Base-by-base conservation (phyloP, 2,797 vertebrate species). In the Austrolebias charrua region DNA sequence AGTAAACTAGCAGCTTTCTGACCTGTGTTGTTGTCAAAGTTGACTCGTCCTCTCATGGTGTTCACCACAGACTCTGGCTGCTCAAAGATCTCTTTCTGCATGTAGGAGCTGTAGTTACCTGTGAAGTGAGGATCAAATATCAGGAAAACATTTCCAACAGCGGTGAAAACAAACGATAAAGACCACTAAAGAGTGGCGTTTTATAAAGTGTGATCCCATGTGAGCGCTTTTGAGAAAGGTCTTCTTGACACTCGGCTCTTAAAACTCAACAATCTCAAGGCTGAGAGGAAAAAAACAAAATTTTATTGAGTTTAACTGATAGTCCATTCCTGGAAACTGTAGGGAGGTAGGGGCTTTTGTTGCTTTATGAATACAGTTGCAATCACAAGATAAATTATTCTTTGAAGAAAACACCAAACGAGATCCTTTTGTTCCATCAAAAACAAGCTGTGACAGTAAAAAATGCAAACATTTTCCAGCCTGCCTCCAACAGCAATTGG, bases 51-150 rank as follows among this genome's bases (percentile, higher is more conserved):
- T 91, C 98, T 95, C 98, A 99, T 99, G 6, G 98, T 98, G 76
- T 99, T 99, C 70, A 99, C 95, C 1, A 99, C 98, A 18, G 98
- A 99, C 79, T 98, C 98, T 0, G 98, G 98, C 86, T 99, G 98
- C 74, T 99, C 98, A 80, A 98, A 99, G 80, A 99, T 99, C 72
- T 99, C 98, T 79, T 99, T 99, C 90, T 99, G 97, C 98, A 99
- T 99, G 87, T 98, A 99, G 0, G 96, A 96, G 79, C 96, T 98
- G 92, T 93, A 99, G 90, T 99, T 99, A 48, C 98, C 97, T 97
- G 79, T 11, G 58, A 60, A 20, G 43, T 58, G 15, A 74, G 29
- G 60, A 71, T 73, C 49, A 77, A 43, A 75, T 66, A 71, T 76
- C 18, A 81, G 70, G 20, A 18, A 15, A 68, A 59, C 59, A 60